A percentile compares a stretch with the other conserved stretches of the same genome.
Conservation (phyloP, 1,140 invertebrate species). For the Aphelenchoides avenae region DNA sequence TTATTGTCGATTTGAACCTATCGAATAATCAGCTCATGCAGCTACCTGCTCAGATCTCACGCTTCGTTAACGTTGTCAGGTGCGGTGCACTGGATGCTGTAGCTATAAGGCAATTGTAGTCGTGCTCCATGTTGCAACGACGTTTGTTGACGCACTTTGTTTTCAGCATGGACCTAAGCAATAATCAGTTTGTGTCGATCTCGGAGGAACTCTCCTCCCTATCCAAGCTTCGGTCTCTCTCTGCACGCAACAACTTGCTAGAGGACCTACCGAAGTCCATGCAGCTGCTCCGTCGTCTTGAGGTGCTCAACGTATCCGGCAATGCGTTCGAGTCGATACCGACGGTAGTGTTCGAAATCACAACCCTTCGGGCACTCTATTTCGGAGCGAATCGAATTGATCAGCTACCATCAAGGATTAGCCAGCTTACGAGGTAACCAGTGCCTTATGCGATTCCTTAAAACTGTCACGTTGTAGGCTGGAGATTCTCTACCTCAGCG, state of each 20-base stretch:
- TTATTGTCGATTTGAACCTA: conserved; percentile 17
- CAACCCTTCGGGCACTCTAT: conserved; percentile 76
- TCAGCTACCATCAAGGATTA: conserved; percentile 75
- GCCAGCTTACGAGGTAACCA: conserved; percentile 66
- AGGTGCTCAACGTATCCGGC: conserved; percentile 91
- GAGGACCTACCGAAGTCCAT: conserved; percentile 95
- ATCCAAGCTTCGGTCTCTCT: conserved; percentile 68
- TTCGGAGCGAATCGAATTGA: conserved; percentile 79
- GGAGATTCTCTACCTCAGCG: conserved; percentile 82
- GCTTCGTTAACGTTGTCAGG: conserved; percentile 22
- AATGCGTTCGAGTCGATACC: conserved; percentile 82
- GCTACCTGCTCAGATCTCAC: conserved; percentile 13
- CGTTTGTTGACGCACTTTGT: conserved; percentile 2
- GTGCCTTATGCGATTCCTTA: conserved; percentile 13
- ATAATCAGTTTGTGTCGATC: conserved; percentile 23
- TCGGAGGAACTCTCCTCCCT: conserved; percentile 15
- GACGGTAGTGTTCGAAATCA: conserved; percentile 75
- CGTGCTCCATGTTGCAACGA: no score
- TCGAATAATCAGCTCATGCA: conserved; percentile 18
- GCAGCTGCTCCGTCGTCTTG: conserved; percentile 83
- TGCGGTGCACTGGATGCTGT: not conserved
- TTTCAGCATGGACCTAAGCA: conserved; percentile 36
- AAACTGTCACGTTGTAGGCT: conserved; percentile 65
- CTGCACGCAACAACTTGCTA: conserved; percentile 70
- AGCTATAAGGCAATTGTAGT: no score